Conservation (phyloP, 1,140 invertebrate species). For the Orchesella cincta region DNA sequence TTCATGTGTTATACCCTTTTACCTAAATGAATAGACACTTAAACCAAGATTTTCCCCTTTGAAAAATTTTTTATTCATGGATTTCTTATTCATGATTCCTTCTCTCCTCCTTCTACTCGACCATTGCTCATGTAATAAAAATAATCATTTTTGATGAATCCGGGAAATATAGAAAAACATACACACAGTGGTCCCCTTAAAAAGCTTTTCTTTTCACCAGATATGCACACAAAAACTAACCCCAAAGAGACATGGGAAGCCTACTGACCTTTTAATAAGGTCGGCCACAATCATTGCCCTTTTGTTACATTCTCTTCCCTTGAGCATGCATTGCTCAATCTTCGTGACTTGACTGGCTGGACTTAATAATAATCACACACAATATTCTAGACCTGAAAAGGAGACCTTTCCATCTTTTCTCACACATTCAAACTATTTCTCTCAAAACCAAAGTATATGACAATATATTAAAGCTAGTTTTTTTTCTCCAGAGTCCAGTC, state of each 20-base stretch:
- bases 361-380: slow-evolving; percentile 24
- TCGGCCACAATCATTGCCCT: slow-evolving; percentile 35
- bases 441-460: not conserved
- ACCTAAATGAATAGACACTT: not conserved
- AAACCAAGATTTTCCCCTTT: no score
- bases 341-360: not conserved
- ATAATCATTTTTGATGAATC: slow-evolving; percentile 23
- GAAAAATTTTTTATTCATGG: no score
- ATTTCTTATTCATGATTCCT: no score
- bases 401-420: slow-evolving; percentile 1
- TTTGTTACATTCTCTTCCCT: not conserved
- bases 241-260: slow-evolving; percentile 18
- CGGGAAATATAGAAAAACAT: slow-evolving; percentile 42
- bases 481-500: not conserved
- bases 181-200: slow-evolving; percentile 40
- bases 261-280: slow-evolving; percentile 50
- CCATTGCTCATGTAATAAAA: not conserved
- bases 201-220: slow-evolving; percentile 5
- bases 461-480: not conserved
- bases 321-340: not conserved
- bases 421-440: not conserved
- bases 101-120: not conserved
- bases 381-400: slow-evolving; percentile 5
- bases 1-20: slow-evolving; percentile 8
- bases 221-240: not conserved